Evolutionary conservation across 2,113 vertebrate genomes (phyloP).

Genomic region (Alouatta palliata): DNA sequence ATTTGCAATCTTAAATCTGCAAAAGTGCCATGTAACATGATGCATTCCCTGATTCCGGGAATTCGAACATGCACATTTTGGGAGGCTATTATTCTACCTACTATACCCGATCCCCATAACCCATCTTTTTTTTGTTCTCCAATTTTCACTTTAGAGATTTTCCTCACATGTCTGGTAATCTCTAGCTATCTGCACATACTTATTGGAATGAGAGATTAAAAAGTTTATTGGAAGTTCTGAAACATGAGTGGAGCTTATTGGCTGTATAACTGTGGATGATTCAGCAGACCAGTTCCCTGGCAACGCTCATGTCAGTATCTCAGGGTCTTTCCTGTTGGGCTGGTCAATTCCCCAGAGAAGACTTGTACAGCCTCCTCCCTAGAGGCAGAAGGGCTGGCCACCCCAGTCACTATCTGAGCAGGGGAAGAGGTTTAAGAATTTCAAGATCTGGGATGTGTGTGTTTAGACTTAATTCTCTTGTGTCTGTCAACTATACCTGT

Average conservation of each 20-base stretch:
- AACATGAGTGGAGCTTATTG: background rate
- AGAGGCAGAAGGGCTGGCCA: background rate
- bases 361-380: too few species aligned
- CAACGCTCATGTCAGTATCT: background rate
- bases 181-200: background rate
- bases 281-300: background rate
- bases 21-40: background rate
- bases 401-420: background rate
- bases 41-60: background rate
- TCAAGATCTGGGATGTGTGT: background rate
- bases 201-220: background rate
- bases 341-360: background rate
- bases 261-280: background rate
- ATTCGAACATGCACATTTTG: background rate
- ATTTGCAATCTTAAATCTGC: background rate
- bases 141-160: conserved; percentile 8
- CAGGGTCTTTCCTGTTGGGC: background rate
- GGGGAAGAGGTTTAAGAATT: background rate
- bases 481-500: background rate
- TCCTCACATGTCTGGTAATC: background rate
- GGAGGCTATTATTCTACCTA: background rate
- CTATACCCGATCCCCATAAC: background rate
- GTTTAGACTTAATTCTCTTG: background rate
- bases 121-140: background rate
- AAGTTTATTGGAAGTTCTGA: background rate